Base-by-base conservation (phyloP, 2,888 invertebrate species). In the Calephelis perditalis region DNA sequence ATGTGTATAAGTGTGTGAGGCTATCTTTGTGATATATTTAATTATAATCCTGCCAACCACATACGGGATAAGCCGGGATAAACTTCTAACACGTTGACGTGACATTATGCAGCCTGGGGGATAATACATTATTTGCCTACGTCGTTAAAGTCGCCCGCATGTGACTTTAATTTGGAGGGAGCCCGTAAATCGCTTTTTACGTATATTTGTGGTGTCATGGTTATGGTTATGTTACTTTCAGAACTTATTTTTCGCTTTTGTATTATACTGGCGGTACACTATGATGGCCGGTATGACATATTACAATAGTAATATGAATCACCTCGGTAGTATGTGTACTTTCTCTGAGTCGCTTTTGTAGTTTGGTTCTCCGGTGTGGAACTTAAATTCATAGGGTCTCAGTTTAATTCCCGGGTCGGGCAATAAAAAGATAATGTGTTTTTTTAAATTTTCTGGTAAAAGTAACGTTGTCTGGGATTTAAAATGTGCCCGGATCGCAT, bases 101-200 rank as follows among this genome's bases (percentile, higher is more conserved):
- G 56, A 65, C 69, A 67, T 67, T 69, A 70, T 68, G 65, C 65
- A 65, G 64, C 61, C 64, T 61, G 63, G 60, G 65, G 64, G 59
- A 66, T 67, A 70, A 70, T 68, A 69, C 66, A 70, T 71, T 69
- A 65, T 65, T 64, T 67, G 65, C 64, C 65, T 57, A 67, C 65
- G 68, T 57, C 64, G 65, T 60, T 65, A 67, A 69, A 69, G 66
- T 67, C 61, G 59, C 47, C 40, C 58, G 49, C 67, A 64, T 66
- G 64, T 65, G 60, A 63, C 57, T 70, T 65, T 62, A 63, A 61
- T 63, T 64, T 65, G 57, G 57, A 60, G 57, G 43, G 47, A 56
- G 62, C 59, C 59, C 62, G 56, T 58, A 56, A 58, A 62, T 8
- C 37, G 26, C 26, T 55, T 55, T 62, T 59, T 46, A 52, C 35